Evolutionary conservation across 2,113 vertebrate genomes (phyloP).

Genomic region (Leptosomus discolor): DNA sequence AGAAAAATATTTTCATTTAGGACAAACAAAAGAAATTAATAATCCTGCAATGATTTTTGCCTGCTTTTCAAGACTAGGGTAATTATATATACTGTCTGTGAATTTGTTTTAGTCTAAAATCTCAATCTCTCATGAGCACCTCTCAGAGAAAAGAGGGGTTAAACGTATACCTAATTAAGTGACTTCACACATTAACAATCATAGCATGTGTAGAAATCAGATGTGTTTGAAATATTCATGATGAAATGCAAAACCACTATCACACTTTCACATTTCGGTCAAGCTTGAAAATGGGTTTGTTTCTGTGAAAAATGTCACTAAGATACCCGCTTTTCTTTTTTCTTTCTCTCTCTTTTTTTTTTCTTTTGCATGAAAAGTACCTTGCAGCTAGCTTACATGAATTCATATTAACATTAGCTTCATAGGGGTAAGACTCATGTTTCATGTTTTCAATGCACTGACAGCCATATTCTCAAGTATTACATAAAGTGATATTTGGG

Average conservation of each 20-base stretch:
- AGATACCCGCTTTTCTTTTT: neutral
- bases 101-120: neutral
- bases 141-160: neutral
- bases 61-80: neutral
- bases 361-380: neutral
- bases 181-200: neutral
- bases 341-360: neutral
- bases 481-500: neutral
- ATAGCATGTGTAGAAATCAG: neutral
- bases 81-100: neutral
- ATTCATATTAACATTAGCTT: neutral
- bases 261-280: neutral
- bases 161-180: neutral
- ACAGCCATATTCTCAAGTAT: neutral
- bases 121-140: neutral
- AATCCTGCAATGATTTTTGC: neutral
- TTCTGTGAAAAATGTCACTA: conserved; percentile 36
- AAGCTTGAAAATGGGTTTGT: conserved; percentile 34
- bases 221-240: conserved; percentile 33
- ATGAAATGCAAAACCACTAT: conserved; percentile 18
- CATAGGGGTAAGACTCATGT: neutral
- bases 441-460: neutral
- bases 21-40: neutral
- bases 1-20: conserved; percentile 7
- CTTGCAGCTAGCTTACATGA: neutral